Evolutionary conservation across 2,888 invertebrate species (phyloP).

Genomic region (Cepaea hortensis): DNA sequence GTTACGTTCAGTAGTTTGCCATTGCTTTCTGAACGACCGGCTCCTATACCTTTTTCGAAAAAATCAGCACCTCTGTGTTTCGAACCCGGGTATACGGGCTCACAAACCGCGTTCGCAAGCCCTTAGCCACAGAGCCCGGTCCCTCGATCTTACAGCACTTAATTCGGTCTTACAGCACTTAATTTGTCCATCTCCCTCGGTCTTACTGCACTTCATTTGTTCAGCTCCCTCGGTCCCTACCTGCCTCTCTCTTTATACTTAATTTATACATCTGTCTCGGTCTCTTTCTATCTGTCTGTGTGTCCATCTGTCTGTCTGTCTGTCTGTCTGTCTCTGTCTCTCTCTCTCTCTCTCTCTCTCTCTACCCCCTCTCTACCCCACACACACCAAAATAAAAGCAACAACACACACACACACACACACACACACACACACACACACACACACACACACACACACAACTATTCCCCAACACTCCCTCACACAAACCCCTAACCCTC

Average conservation of each 20-base stretch:
- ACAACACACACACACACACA: background rate
- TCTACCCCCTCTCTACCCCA: background rate
- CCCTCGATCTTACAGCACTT: background rate
- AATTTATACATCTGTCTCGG: background rate
- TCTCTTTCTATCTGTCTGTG: background rate
- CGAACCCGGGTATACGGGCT: no score
- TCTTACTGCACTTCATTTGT: background rate
- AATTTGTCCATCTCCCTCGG: background rate
- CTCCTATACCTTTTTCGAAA: no score
- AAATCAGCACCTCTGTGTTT: no score
- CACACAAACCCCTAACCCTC: background rate
- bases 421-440: background rate
- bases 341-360: conserved; percentile 9
- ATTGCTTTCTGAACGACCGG: no score
- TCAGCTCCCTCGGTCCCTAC: background rate
- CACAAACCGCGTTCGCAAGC: no score
- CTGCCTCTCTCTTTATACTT: background rate
- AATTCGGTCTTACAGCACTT: background rate
- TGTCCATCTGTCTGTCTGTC: background rate
- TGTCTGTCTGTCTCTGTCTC: background rate
- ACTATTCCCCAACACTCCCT: background rate
- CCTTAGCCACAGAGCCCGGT: no score
- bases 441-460: background rate
- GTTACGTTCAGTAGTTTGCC: no score
- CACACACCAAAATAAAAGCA: background rate